Base-by-base conservation (phyloP, 2,113 vertebrate genomes). In the Glaucidium brasilianum region DNA sequence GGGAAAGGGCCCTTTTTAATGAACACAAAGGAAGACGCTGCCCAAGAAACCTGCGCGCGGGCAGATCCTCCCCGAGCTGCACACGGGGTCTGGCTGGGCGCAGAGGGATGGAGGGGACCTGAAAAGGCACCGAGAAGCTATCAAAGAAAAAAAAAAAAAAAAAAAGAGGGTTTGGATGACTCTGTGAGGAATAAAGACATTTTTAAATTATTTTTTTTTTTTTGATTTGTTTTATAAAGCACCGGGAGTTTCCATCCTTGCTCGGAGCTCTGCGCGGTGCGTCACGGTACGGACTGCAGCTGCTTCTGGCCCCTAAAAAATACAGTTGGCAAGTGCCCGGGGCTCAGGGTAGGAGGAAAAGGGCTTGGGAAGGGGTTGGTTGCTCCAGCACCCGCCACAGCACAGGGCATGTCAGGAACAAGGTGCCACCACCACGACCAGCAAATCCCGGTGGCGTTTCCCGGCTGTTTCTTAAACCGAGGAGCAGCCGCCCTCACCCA, bases 361-460 rank as follows among this genome's bases (percentile, higher is more conserved):
- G 16, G n/a, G 8, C 6, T 30, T 5, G 45, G 88, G 82, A 64
- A 22, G 41, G 8, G 43, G 21, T 17, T 1, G 4, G 14, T 27
- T 4, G 7, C 47, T 23, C 34, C 66, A 21, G 21, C 27, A 20
- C 0, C 34, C 1, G 0, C 37, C 12, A 3, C 0, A 1, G 55
- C 75, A 10, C 5, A 0, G 29, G 37, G 37, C 49, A 7, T 0
- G 2, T 47, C 43, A 37, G 45, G 39, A 60, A 16, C 1, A 6
- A 69, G 47, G 15, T 8, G 37, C 19, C 69, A 41, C 30, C 66
- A 21, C 43, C 66, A 32, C 3, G 0, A 39, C 14, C 15, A 4
- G 34, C 25, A 32, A 67, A 64, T 12, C 64, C 74, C 39, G 1
- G 37, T 0, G 1, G 22, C 35, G 6, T 20, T 26, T 55, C 66